Evolutionary conservation across 1,140 invertebrate genomes (phyloP), one percentile per base, ranked within the genome.

Genomic region (Bombus pascuorum): DNA sequence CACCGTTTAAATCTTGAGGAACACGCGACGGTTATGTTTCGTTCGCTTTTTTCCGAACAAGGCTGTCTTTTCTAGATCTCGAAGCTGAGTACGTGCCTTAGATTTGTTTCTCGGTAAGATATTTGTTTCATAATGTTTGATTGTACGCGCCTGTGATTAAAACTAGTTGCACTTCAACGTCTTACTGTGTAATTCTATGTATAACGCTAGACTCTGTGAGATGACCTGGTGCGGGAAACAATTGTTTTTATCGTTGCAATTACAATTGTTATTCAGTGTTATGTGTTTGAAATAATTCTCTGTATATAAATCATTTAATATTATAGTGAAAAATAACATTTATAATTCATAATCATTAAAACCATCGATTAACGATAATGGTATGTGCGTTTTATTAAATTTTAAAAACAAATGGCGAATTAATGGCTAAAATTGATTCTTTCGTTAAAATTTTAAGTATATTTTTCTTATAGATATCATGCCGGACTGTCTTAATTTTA

Each of bases 31-130:
- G 34, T 34, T 10, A 32, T n/a, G 25, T 53, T 71, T 71, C 25
- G 13, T 53, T 81, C 76, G 1, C 3, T 68, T 18, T 42, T 81
- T 34, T 10, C 39, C 66, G 32, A 81, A 73, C 53, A 62, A 81
- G 70, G 22, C 22, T 15, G 25, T 62, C 32, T 47, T 44, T 39
- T 47, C 15, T 12, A 42, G 8, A 73, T 62, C 18, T 28, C n/a
- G 25, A 42, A 18, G 10, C 22, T 18, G 44, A 47, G 28, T 72
- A 72, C 8, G 79, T 44, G 37, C 5, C 22, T 34, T 15, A 59
- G 34, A 72, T 44, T 71, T 37, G 28, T 57, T 32, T 59, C 66
- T 72, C 28, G 15, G 13, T 9, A 15, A 5, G 15, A 42, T 59
- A 59, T 44, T 3, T 5, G 37, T 73, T 73, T 73, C 39, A 39